Percentiles rank a stretch among this genome's conserved stretches.
phyloP scores from a whole-genome alignment of 2,113 vertebrate genomes.

The Reinhardtius hippoglossoides region DNA sequence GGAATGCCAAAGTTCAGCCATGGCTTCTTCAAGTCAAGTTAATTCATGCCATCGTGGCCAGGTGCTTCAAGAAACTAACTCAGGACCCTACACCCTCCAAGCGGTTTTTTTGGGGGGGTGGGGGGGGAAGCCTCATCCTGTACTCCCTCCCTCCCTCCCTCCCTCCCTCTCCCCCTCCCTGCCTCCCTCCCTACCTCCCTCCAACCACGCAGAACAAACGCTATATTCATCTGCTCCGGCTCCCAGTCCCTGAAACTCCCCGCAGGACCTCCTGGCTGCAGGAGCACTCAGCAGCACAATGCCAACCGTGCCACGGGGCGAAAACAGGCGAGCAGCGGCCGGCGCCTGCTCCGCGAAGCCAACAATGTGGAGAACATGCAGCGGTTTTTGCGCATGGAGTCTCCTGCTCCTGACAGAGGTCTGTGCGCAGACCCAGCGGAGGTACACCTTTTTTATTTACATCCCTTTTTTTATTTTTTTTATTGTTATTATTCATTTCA shows the following conservation, averaged over 20 bases:
- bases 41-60: constrained; percentile 52
- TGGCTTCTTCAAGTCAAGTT: constrained; percentile 54
- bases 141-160: neutral
- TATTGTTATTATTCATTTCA: constrained; percentile 3
- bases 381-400: constrained; percentile 75
- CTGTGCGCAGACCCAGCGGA: constrained; percentile 77
- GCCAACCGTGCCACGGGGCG: constrained; percentile 64
- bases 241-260: constrained; percentile 73
- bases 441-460: constrained; percentile 73
- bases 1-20: constrained; percentile 24
- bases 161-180: no score
- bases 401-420: constrained; percentile 75
- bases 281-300: constrained; percentile 50
- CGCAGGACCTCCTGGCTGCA: constrained; percentile 45
- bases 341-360: constrained; percentile 50
- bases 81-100: constrained; percentile 39
- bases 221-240: constrained; percentile 85
- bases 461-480: neutral
- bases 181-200: constrained; percentile 68
- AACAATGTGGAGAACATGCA: constrained; percentile 81
- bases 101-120: constrained; percentile 1
- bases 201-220: constrained; percentile 86
- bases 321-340: constrained; percentile 48
- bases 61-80: constrained; percentile 36
- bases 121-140: neutral